A percentile compares a stretch with the other conserved stretches of the same genome.
Evolutionary conservation across 35 echinoderm and acorn worm genomes (phyloP).

Genomic region (Stichopus chloronotus): DNA sequence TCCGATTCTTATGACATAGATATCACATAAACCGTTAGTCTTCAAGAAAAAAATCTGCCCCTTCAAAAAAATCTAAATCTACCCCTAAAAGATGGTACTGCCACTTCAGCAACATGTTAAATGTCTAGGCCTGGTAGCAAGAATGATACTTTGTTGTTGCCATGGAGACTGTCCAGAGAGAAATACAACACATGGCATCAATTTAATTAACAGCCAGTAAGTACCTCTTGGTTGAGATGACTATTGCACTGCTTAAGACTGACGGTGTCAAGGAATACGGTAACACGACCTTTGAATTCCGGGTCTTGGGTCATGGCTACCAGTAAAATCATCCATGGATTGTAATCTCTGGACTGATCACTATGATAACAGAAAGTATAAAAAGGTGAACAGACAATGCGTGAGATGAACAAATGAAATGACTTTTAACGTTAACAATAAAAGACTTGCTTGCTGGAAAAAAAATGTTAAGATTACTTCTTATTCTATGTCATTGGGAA

Average conservation of each 20-base stretch:
- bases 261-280: constrained; percentile 43
- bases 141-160: neutral
- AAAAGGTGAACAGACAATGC: neutral
- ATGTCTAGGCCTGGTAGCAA: neutral
- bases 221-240: constrained; percentile 48
- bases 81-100: too few relatives aligned
- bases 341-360: neutral
- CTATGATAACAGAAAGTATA: neutral
- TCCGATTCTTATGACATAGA: too few relatives aligned
- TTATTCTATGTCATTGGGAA: too few relatives aligned
- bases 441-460: neutral
- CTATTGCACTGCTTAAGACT: constrained; percentile 22
- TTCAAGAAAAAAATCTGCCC: too few relatives aligned
- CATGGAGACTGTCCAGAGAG: neutral
- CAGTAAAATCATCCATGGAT: constrained; percentile 57
- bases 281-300: constrained; percentile 73
- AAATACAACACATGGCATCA: neutral
- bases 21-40: too few relatives aligned
- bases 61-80: too few relatives aligned
- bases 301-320: constrained; percentile 36
- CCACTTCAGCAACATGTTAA: too few relatives aligned
- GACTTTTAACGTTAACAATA: neutral
- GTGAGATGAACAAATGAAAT: neutral
- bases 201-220: neutral
- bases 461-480: neutral